A percentile compares a stretch with the other conserved stretches of the same genome.
Conservation (phyloP, 35 echinoderm and acorn worm genomes). For the Holothuria glaberrima region DNA sequence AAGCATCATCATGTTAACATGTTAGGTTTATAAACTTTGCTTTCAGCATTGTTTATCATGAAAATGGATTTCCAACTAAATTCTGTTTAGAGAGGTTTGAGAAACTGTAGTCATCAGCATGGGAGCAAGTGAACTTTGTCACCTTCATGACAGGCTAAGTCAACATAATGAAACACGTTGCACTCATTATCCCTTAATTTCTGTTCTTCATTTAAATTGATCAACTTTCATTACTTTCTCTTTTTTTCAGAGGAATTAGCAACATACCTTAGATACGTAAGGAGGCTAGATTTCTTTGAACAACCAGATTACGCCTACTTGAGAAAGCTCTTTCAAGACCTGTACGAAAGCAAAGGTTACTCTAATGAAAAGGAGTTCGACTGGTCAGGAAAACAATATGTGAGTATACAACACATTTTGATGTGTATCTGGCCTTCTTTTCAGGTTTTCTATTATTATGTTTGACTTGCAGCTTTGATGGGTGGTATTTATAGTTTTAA, state of each 20-base stretch:
- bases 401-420: conserved; percentile 24
- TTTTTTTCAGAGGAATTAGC: conserved; percentile 89
- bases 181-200: neutral
- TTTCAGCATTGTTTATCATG: too few relatives aligned
- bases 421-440: too few relatives aligned
- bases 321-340: conserved; percentile 96
- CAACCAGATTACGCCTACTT: conserved; percentile 98
- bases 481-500: too few relatives aligned
- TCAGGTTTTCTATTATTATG: too few relatives aligned
- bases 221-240: neutral
- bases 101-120: too few relatives aligned
- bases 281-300: conserved; percentile 99
- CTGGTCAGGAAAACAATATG: conserved; percentile 96
- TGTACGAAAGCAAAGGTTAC: conserved; percentile 89
- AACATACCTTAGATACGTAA: conserved; percentile 90
- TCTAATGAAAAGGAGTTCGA: conserved; percentile 87
- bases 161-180: neutral
- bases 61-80: too few relatives aligned
- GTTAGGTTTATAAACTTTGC: too few relatives aligned
- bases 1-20: too few relatives aligned
- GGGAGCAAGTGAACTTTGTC: too few relatives aligned
- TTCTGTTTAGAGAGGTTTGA: too few relatives aligned
- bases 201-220: neutral
- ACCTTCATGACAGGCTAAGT: too few relatives aligned
- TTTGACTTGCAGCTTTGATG: too few relatives aligned